Conservation (phyloP, 2,113 vertebrate species). For the Glaucomys volans region DNA sequence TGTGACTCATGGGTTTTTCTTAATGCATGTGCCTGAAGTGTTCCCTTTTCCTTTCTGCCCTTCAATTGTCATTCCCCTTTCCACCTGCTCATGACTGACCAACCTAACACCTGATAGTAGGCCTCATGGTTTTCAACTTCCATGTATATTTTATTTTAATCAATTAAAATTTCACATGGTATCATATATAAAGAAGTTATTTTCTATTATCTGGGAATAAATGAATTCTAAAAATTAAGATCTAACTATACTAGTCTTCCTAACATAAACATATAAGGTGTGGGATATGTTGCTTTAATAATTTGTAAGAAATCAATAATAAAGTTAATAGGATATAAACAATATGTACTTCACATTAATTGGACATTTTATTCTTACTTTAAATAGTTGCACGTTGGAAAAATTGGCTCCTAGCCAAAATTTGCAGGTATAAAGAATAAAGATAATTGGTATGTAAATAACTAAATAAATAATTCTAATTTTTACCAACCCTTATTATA, state of each 20-base stretch:
- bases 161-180: background rate
- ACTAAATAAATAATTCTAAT: background rate
- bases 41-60: too few species aligned
- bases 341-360: background rate
- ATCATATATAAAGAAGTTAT: background rate
- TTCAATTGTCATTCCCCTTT: too few species aligned
- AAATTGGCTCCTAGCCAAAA: background rate
- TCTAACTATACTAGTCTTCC: background rate
- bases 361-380: background rate
- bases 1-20: too few species aligned
- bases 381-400: background rate
- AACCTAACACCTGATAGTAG: too few species aligned
- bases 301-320: background rate
- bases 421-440: background rate
- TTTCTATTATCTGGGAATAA: background rate
- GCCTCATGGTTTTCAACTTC: background rate
- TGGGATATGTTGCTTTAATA: background rate
- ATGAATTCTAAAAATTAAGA: background rate
- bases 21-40: too few species aligned
- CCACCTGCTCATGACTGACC: too few species aligned
- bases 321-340: background rate
- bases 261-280: background rate
- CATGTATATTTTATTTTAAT: background rate
- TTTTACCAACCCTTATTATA: background rate
- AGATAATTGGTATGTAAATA: background rate